phyloP scores from a whole-genome alignment of 2,888 invertebrate species.

The Drosophila ustulata region DNA sequence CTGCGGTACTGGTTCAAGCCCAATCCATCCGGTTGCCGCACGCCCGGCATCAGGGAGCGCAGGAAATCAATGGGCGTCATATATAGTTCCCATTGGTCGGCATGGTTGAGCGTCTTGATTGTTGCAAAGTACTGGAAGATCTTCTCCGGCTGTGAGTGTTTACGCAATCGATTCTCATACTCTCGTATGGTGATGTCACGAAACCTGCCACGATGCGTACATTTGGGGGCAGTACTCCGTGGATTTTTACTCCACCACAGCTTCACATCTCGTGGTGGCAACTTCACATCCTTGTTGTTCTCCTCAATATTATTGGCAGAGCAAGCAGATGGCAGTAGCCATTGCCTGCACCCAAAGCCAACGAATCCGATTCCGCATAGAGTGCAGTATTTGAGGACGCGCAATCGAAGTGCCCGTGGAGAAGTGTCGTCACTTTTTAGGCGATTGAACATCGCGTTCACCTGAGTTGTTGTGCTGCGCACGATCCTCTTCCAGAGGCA shows the following conservation, averaged over 20 bases:
- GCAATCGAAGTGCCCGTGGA: neutral
- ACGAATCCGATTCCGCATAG: conserved; percentile 15
- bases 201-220: conserved; percentile 41
- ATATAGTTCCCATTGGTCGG: conserved; percentile 34
- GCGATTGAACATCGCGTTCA: neutral
- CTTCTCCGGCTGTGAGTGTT: conserved; percentile 44
- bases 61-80: conserved; percentile 66
- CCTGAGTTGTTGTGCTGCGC: neutral
- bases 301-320: neutral
- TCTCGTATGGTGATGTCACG: conserved; percentile 42
- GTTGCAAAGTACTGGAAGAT: conserved; percentile 67
- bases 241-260: no score
- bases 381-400: conserved; percentile 7
- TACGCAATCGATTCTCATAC: conserved; percentile 63
- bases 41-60: conserved; percentile 52
- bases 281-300: neutral
- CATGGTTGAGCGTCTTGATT: conserved; percentile 33
- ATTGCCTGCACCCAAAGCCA: neutral
- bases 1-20: conserved; percentile 33
- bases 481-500: conserved; percentile 22
- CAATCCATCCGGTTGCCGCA: conserved; percentile 43
- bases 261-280: no score
- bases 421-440: neutral
- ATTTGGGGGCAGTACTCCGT: no score
- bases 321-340: neutral